Evolutionary conservation across 2,888 invertebrate species (phyloP), one percentile per base, ranked within the genome.

Genomic region (Lasius fuliginosus): DNA sequence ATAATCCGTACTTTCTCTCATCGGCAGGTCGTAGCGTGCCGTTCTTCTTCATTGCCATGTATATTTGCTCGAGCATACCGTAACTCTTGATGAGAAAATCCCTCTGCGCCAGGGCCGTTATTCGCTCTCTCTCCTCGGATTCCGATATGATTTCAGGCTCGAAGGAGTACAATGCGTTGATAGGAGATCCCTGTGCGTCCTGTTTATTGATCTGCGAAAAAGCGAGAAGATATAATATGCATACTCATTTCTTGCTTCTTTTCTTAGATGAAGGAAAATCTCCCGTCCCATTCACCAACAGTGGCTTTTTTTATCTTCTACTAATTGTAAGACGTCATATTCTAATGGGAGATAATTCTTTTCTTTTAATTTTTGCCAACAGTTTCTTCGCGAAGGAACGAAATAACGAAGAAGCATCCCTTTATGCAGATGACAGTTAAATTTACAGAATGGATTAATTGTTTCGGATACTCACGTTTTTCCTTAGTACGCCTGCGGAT

Each of bases 111-210:
- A 97, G 93, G 85, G 96, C 94, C 88, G 96, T 96, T 68, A 97
- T 93, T 3, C 97, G 96, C 91, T 98, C 96, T 27, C 97, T 96
- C 93, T 98, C 98, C 92, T 98, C 98, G 15, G 96, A 95, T 93
- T 97, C 96, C 85, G 96, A 95, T 90, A 97, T 96, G n/a, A 96
- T 96, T 91, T 96, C 96, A 0, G 97, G 97, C 90, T 96, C 96
- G 93, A 96, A 97, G 0, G 97, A 96, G 91, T 95, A 95, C 93
- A 95, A 87, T 3, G 65, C 49, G 95, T 95, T 85, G 23, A 46
- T 58, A 62, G 71, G 12, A 71, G 60, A 46, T 49, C 18, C 60
- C 12, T 79, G 58, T 15, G 23, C 30, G 23, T 79, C 79, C 33
- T 79, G 79, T n/a, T 79, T 79, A 79, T 71, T 71, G 46, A 79